A percentile compares a stretch with the other conserved stretches of the same genome.
phyloP scores from a whole-genome alignment of 2,113 vertebrate species.

The Osmerus mordax region DNA sequence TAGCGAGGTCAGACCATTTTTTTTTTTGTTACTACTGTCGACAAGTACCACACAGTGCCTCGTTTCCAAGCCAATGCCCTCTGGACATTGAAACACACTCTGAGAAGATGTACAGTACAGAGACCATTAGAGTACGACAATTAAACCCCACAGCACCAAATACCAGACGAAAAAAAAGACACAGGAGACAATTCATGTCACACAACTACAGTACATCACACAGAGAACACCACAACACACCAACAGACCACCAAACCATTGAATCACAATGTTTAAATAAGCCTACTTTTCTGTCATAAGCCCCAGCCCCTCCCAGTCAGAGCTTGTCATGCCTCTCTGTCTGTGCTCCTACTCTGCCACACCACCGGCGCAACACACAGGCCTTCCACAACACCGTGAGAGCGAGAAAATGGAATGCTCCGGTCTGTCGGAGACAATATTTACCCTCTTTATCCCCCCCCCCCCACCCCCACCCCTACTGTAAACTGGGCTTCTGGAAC shows the following conservation, averaged over 20 bases:
- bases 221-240: not conserved
- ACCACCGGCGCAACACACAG: not conserved
- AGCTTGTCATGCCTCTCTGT: not conserved
- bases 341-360: not conserved
- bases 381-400: not conserved
- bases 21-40: not conserved
- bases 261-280: too few relatives aligned
- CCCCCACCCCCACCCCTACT: not conserved
- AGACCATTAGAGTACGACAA: too few relatives aligned
- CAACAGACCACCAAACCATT: too few relatives aligned
- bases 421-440: not conserved
- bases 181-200: not conserved
- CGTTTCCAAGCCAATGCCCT: not conserved
- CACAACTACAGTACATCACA: not conserved
- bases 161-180: not conserved
- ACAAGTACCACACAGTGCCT: not conserved
- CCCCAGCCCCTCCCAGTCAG: too few relatives aligned
- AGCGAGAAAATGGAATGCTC: not conserved
- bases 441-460: not conserved
- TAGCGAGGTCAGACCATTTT: conserved; percentile 15
- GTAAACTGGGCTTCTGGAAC: not conserved
- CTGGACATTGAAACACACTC: conserved; percentile 5
- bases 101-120: not conserved
- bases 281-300: too few relatives aligned
- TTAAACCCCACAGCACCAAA: not conserved